Percentiles rank a stretch among this genome's conserved stretches.
Evolutionary conservation across 2,113 vertebrate genomes (phyloP).

Genomic region (Gambusia holbrooki): DNA sequence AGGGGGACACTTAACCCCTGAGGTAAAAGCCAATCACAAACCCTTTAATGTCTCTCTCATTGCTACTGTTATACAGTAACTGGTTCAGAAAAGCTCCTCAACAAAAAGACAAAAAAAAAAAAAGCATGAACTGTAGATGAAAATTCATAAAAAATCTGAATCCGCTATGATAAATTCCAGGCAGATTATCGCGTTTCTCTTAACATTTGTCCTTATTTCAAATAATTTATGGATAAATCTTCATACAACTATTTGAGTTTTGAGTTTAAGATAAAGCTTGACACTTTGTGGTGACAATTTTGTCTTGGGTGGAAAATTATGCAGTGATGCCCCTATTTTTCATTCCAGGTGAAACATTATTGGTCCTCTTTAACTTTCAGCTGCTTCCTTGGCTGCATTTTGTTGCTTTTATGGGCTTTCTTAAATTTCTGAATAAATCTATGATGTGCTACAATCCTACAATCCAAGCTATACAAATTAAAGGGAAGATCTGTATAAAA

Average conservation of each 20-base stretch:
- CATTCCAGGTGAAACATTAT: not conserved
- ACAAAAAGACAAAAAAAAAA: not conserved
- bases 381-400: too few species aligned
- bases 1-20: slow-evolving; percentile 63
- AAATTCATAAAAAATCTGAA: slow-evolving; percentile 7
- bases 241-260: too few species aligned
- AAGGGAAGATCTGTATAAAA: not conserved
- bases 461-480: not conserved
- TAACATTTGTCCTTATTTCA: too few species aligned
- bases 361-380: too few species aligned
- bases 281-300: not conserved
- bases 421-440: too few species aligned
- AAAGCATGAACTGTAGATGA: slow-evolving; percentile 4
- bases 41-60: slow-evolving; percentile 38
- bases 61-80: slow-evolving; percentile 25
- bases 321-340: not conserved
- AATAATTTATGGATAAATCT: too few species aligned
- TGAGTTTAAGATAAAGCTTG: not conserved
- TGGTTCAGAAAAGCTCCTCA: slow-evolving; percentile 1
- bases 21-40: slow-evolving; percentile 50
- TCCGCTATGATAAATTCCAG: not conserved
- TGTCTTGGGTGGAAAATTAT: not conserved
- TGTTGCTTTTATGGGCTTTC: not conserved
- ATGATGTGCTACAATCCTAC: too few species aligned
- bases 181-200: too few species aligned